Conservation (phyloP, 2,888 invertebrate genomes). For the Carcina quercana region DNA sequence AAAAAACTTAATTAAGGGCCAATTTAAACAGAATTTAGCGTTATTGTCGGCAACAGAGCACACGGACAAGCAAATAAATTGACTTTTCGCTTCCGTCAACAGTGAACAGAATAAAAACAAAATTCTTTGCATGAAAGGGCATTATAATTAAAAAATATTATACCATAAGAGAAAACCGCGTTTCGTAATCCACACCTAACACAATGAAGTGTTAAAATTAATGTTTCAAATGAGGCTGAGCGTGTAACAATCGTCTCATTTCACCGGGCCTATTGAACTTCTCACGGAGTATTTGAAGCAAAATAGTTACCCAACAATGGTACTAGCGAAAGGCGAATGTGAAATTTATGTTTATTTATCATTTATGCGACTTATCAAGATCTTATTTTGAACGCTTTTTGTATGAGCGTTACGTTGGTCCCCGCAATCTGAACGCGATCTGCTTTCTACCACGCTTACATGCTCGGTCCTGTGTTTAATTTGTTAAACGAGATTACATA, state of each 20-base stretch:
- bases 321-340: constrained; percentile 50
- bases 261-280: constrained; percentile 30
- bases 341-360: constrained; percentile 30
- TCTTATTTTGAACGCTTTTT: no score
- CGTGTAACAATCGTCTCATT: constrained; percentile 41
- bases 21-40: no score
- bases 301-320: constrained; percentile 43
- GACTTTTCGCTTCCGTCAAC: constrained; percentile 9
- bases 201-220: constrained; percentile 26
- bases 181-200: constrained; percentile 29
- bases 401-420: no score
- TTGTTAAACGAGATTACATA: no score
- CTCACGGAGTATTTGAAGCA: constrained; percentile 34
- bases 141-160: constrained; percentile 36
- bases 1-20: no score
- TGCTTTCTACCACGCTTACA: no score
- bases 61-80: no score
- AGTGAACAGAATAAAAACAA: no score
- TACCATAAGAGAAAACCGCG: constrained; percentile 28
- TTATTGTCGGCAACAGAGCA: no score
- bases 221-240: constrained; percentile 18
- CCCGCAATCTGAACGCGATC: no score
- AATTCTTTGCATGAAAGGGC: constrained; percentile 28
- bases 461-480: no score
- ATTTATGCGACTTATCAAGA: no score